Evolutionary conservation across 2,888 invertebrate species (phyloP).

Genomic region (Electrophaes corylata): DNA sequence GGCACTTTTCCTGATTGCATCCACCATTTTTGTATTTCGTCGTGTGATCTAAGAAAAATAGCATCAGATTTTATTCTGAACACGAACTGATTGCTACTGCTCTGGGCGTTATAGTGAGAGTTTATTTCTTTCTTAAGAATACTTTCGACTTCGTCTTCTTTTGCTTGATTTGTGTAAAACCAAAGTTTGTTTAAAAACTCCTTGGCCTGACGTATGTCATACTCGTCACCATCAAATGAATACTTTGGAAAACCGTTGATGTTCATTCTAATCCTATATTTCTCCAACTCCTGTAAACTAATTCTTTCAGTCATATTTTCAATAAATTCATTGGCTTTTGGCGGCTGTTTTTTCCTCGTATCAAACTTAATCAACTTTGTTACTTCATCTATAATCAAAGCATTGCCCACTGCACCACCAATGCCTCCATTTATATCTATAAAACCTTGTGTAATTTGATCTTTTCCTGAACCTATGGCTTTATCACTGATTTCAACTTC

Average conservation of each 20-base stretch:
- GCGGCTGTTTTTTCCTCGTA: slow-evolving; percentile 28
- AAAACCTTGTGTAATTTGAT: slow-evolving; percentile 39
- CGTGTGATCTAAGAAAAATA: slow-evolving; percentile 52
- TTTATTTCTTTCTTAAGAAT: slow-evolving; percentile 49
- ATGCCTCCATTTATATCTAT: slow-evolving; percentile 46
- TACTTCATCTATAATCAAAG: slow-evolving; percentile 40
- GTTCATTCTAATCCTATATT: slow-evolving; percentile 44
- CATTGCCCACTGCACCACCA: slow-evolving; percentile 53
- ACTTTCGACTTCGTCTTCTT: slow-evolving; percentile 48
- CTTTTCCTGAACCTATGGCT: slow-evolving; percentile 42
- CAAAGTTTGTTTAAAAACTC: slow-evolving; percentile 51
- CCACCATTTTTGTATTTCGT: slow-evolving; percentile 60
- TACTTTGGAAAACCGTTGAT: slow-evolving; percentile 48
- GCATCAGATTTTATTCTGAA: slow-evolving; percentile 53
- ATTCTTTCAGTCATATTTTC: slow-evolving; percentile 28
- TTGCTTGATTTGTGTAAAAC: slow-evolving; percentile 55
- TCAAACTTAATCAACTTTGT: slow-evolving; percentile 44
- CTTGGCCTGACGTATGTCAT: slow-evolving; percentile 44
- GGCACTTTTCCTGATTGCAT: slow-evolving; percentile 42
- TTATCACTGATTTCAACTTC: slow-evolving; percentile 40
- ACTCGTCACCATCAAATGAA: slow-evolving; percentile 43
- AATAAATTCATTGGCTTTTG: slow-evolving; percentile 44
- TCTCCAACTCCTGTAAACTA: slow-evolving; percentile 17
- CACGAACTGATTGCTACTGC: slow-evolving; percentile 41
- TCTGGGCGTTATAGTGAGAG: slow-evolving; percentile 42